Base-by-base conservation (phyloP, 2,797 vertebrate genomes). In the Emydoidea blandingii region DNA sequence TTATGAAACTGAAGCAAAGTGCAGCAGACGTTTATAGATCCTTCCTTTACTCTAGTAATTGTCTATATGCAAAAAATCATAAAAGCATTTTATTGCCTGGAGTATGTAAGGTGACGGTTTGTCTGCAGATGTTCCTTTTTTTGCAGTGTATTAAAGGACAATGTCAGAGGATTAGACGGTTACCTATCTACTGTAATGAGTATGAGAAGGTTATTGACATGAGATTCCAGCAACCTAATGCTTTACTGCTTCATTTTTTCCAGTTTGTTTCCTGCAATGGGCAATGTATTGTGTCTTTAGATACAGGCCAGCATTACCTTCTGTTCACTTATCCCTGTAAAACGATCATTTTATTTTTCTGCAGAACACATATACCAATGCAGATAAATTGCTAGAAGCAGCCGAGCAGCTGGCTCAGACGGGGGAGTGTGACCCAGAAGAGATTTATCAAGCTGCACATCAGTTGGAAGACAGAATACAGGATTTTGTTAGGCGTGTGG, bases 361-460 rank as follows among this genome's bases (percentile, higher is more conserved):
- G 3, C 96, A 99, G 99, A 99, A 99, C 97, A 99, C 99, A 0
- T 99, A 99, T n/a, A 99, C 99, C 89, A 99, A 99, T 4, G 99
- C 99, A 25, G 99, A 99, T 97, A 99, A 99, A 96, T 97, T 99
- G 86, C 98, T 99, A 94, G 99, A 99, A 98, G 99, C 99, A 4
- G 99, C 99, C 0, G 99, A 99, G 96, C 99, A 99, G 98, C 98
- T 99, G 85, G 99, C 99, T 57, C 99, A 99, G 98, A 99, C 99
- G 1, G 99, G 99, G 27, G 99, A 99, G 96, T 99, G 99, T 95
- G 99, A 99, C 97, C 99, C 99, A 0, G 99, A 99, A 96, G 99
- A 99, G 98, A 99, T 99, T 92, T 99, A 99, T 98, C 99, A 99
- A 98, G 99, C 99, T 83, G 99, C 99, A 94, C 99, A 99, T 98